These are phyloP conservation scores for Epizoanthus stellaris DNA, from an alignment of 92 coral and sea anemone species.

Conservation along the genomic window DNA sequence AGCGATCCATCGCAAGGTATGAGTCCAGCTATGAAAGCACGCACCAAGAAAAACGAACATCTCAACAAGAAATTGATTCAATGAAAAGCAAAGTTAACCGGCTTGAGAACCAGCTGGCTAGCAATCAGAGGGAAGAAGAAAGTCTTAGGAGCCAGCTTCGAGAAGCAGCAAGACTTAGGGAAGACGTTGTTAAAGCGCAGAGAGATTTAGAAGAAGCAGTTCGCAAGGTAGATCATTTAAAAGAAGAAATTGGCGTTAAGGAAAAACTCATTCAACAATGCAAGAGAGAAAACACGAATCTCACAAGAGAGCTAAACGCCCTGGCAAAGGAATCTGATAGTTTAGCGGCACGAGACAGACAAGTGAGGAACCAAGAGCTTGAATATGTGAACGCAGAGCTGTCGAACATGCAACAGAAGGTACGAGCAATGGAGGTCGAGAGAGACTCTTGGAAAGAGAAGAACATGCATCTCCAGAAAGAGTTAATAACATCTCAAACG, in stretches of 20 bases:
- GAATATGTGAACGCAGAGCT: slow-evolving; percentile 69
- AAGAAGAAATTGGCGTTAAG: slow-evolving; percentile 59
- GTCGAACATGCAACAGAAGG: slow-evolving; percentile 59
- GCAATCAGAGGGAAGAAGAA: slow-evolving; percentile 62
- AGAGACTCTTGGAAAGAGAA: slow-evolving; percentile 72
- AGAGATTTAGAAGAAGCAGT: slow-evolving; percentile 75
- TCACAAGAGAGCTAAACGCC: slow-evolving; percentile 69
- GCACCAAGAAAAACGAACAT: slow-evolving; percentile 49
- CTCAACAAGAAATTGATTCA: slow-evolving; percentile 66
- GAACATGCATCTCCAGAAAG: slow-evolving; percentile 79
- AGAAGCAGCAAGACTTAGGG: slow-evolving; percentile 68
- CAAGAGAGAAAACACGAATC: slow-evolving; percentile 78
- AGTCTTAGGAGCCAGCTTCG: slow-evolving; percentile 59
- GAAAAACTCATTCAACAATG: slow-evolving; percentile 72
- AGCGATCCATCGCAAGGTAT: slow-evolving; percentile 65
- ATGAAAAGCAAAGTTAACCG: slow-evolving; percentile 67
- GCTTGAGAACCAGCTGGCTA: slow-evolving; percentile 76
- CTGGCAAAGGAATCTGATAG: slow-evolving; percentile 53
- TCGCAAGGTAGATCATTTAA: slow-evolving; percentile 71
- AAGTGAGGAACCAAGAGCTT: slow-evolving; percentile 58
- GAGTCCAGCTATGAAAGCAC: slow-evolving; percentile 66
- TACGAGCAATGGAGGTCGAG: slow-evolving; percentile 65
- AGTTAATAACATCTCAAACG: slow-evolving; percentile 64
- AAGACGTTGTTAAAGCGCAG: slow-evolving; percentile 57
- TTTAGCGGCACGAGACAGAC: slow-evolving; percentile 45